Base-by-base conservation (phyloP, 30 jellyfish, hydroid and myxozoan species). In the Mastigias papua region DNA sequence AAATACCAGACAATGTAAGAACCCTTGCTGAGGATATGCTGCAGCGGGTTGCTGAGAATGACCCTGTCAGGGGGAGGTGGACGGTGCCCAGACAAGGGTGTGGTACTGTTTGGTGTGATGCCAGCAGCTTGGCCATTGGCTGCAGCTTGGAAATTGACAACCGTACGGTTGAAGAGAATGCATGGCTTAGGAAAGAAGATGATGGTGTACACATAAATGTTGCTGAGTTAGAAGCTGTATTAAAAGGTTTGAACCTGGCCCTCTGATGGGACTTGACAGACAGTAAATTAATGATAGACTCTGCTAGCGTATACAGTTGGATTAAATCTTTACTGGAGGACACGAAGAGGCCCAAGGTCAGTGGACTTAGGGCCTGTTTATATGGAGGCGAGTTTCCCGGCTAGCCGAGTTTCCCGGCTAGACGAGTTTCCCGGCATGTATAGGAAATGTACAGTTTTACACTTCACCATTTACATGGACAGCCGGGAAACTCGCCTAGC, bases 181-280 rank as follows among this genome's bases (percentile, higher is more conserved):
- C 84, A 25, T 73, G 84, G 72, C 67, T 73, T 25, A 37, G 84
- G 27, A 73, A 73, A 73, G 67, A 31, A 32, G 27, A 22, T 13
- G 87, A 76, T 21, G 51, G 33, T 54, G 20, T 22, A 21, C 87
- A 76, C 48, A 76, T 76, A 19, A 76, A 51, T 51, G 87, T 46
- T 51, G 87, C 87, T 11, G 87, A 76, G 75, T 32, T 76, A 10
- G 87, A 76, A 49, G 74, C 87, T 21, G 67, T 76, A 11, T 80
- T 7, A 32, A 23, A 32, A 10, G 87, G 87, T 22, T 23, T 76
- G 6, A 76, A 76, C 75, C 22, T 76, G 74, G 87, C 87, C 74
- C 25, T 76, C 21, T 17, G 29, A 33, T 76, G 87, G 87, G 50
- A 34, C 8, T 29, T 76, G 28, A 25, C 48, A 54, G 34, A 17